Conservation (phyloP, 2,797 vertebrate species). For the Antennarius maculatus region DNA sequence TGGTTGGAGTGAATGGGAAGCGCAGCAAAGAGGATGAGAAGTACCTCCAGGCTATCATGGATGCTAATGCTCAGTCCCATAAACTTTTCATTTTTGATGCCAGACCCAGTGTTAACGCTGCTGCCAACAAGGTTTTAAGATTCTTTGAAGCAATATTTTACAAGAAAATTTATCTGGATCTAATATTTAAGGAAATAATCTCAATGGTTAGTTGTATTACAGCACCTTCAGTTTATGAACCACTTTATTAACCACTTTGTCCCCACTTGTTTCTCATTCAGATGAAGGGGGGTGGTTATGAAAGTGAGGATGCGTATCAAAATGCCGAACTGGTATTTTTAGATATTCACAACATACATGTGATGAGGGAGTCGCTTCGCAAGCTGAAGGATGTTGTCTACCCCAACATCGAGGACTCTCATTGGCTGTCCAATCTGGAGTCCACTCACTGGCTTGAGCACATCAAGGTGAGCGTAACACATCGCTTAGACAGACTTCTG, state of each 20-base stretch:
- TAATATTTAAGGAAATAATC: background rate
- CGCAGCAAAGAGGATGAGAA: conserved; percentile 97
- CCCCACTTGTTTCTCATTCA: conserved; percentile 47
- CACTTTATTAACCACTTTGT: background rate
- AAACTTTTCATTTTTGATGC: conserved; percentile 98
- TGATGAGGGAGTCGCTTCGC: conserved; percentile 96
- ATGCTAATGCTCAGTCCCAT: conserved; percentile 98
- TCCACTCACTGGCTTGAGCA: conserved; percentile 99
- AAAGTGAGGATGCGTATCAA: conserved; percentile 98
- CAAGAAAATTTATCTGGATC: background rate
- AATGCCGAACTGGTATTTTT: conserved; percentile 97
- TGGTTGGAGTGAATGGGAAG: conserved; percentile 94
- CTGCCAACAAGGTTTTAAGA: conserved; percentile 91
- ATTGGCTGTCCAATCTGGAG: conserved; percentile 96
- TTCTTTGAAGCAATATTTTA: background rate
- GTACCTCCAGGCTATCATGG: conserved; percentile 96
- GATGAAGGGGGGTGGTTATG: conserved; percentile 98
- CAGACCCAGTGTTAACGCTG: conserved; percentile 93
- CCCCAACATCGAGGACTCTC: conserved; percentile 94
- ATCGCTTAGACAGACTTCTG: background rate
- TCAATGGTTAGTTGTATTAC: background rate
- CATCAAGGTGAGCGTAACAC: conserved; percentile 86
- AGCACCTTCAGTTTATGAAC: background rate
- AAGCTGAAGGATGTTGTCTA: conserved; percentile 97
- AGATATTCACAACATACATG: conserved; percentile 98